These are phyloP conservation scores for Calycopis cecrops DNA, from an alignment of 1,140 invertebrate species.

Conservation along the genomic window DNA sequence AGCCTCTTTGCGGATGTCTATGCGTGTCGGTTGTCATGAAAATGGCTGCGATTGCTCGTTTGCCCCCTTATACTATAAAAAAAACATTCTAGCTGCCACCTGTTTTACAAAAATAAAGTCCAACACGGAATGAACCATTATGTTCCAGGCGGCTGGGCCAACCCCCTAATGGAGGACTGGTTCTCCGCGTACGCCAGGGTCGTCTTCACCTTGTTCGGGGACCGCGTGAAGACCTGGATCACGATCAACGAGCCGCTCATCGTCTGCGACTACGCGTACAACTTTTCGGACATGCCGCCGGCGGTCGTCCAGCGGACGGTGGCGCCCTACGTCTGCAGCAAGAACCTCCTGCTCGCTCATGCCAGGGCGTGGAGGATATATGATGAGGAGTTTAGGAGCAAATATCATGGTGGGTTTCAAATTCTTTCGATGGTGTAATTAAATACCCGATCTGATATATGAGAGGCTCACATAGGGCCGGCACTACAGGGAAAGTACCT, in stretches of 20 bases:
- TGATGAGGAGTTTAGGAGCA: slow-evolving; percentile 29
- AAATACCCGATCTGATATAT: no score
- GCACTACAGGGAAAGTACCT: no score
- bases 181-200: slow-evolving; percentile 77
- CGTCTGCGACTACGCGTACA: slow-evolving; percentile 50
- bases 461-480: no score
- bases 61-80: no score
- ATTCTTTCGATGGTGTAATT: background rate
- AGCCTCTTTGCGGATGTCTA: no score
- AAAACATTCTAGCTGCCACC: background rate
- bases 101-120: background rate
- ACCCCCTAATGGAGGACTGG: slow-evolving; percentile 75
- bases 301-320: slow-evolving; percentile 45
- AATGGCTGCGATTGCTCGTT: no score
- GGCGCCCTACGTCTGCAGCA: slow-evolving; percentile 26
- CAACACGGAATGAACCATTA: background rate
- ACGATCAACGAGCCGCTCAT: slow-evolving; percentile 81
- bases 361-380: slow-evolving; percentile 77
- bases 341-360: slow-evolving; percentile 75
- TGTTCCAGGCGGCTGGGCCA: slow-evolving; percentile 68
- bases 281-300: slow-evolving; percentile 4
- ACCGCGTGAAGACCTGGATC: slow-evolving; percentile 78
- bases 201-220: slow-evolving; percentile 74
- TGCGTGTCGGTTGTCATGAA: no score
- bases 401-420: slow-evolving; percentile 18